Conservation (phyloP, 2,113 vertebrate species). For the Sylvilagus bachmani region DNA sequence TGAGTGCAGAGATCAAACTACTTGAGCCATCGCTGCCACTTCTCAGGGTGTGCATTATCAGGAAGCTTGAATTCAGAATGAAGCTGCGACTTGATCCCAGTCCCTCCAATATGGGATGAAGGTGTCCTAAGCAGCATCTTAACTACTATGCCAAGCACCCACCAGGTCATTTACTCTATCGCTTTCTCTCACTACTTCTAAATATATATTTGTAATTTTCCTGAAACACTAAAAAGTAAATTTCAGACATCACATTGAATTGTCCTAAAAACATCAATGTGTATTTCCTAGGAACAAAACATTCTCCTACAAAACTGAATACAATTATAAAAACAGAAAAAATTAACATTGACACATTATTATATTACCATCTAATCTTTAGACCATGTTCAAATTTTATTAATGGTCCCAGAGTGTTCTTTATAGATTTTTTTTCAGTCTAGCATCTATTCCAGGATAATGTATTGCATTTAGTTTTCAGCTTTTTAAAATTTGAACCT, state of each 20-base stretch:
- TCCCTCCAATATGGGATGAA: too few species aligned
- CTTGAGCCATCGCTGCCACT: too few species aligned
- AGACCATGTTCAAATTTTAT: slow-evolving; percentile 2
- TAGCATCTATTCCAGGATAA: background rate
- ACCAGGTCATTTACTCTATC: background rate
- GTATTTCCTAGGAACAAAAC: background rate
- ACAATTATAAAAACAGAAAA: background rate
- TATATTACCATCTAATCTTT: background rate
- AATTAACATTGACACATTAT: background rate
- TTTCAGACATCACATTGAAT: background rate
- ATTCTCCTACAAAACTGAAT: background rate
- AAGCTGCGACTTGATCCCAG: too few species aligned
- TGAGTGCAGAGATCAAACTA: too few species aligned
- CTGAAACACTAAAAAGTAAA: background rate
- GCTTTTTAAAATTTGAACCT: background rate
- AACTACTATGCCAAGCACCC: too few species aligned
- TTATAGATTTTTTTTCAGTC: background rate
- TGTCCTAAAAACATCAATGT: background rate
- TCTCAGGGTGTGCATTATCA: too few species aligned
- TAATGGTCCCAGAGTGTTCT: background rate
- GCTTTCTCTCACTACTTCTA: background rate
- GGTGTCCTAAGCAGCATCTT: too few species aligned
- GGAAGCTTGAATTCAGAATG: too few species aligned
- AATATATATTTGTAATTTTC: background rate
- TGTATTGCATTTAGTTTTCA: background rate